Evolutionary conservation across 2,113 vertebrate species (phyloP).

Genomic region (Scytalopus superciliaris): DNA sequence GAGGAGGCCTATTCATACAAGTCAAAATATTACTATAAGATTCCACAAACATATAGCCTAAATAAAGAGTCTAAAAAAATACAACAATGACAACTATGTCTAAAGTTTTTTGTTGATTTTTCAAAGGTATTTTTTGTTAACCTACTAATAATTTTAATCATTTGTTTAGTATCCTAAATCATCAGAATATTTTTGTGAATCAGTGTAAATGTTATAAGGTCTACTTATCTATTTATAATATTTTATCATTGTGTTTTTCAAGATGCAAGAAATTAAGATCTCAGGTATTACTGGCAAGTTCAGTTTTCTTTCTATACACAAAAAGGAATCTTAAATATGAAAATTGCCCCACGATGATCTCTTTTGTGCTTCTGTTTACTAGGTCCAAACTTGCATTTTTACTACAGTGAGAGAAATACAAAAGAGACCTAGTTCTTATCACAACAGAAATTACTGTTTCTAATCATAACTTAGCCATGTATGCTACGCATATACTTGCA

Average conservation of each 20-base stretch:
- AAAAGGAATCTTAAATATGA: neutral
- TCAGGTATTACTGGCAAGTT: neutral
- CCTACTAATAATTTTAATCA: neutral
- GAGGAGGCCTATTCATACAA: neutral
- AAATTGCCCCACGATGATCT: neutral
- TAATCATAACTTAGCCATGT: neutral
- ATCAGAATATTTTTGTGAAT: neutral
- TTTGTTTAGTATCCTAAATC: neutral
- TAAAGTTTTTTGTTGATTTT: neutral
- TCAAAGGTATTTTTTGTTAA: neutral
- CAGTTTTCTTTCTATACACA: neutral
- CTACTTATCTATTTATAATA: neutral
- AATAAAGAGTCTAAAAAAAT: neutral
- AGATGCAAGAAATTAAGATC: neutral
- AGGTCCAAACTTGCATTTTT: neutral
- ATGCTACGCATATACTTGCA: neutral
- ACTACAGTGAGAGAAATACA: neutral
- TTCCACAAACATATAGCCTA: neutral
- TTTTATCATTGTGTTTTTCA: neutral
- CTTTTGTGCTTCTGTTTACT: neutral
- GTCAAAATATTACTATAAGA: neutral
- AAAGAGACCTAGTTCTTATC: neutral
- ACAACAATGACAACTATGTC: neutral
- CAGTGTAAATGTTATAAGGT: neutral
- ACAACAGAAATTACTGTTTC: neutral